phyloP scores from a whole-genome alignment of 2,888 invertebrate species.

The Anthoptus insignis region DNA sequence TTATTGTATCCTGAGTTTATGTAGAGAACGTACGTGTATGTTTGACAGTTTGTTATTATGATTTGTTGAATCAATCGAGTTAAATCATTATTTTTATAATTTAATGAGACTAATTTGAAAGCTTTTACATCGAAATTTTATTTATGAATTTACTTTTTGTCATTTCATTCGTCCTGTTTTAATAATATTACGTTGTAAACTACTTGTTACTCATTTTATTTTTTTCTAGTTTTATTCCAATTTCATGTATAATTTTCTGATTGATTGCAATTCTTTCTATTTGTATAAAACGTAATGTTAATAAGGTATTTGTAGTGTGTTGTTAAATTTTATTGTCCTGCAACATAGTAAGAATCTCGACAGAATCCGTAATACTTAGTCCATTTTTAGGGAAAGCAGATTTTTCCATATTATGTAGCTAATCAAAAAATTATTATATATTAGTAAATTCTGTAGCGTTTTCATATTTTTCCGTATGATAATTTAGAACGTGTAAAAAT shows the following conservation, averaged over 20 bases:
- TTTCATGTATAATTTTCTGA: neutral
- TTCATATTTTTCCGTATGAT: neutral
- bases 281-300: conserved; percentile 3
- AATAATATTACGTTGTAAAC: neutral
- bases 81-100: neutral
- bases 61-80: neutral
- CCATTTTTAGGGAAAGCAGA: neutral
- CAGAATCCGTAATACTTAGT: neutral
- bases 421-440: conserved; percentile 12
- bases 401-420: conserved; percentile 1
- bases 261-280: neutral
- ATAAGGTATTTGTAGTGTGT: neutral
- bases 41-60: neutral
- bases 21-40: neutral
- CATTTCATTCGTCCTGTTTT: neutral
- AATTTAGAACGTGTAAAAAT: neutral
- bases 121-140: neutral
- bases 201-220: neutral
- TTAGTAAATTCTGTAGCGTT: conserved; percentile 8
- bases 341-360: neutral
- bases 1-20: neutral
- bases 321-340: conserved; percentile 1
- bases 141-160: neutral
- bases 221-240: neutral
- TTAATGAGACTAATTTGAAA: neutral